A percentile compares a stretch with the other conserved stretches of the same genome.
These are phyloP conservation scores for Plecturocebus donacophilus DNA, from an alignment of 2,113 vertebrate species.

Conservation along the genomic window DNA sequence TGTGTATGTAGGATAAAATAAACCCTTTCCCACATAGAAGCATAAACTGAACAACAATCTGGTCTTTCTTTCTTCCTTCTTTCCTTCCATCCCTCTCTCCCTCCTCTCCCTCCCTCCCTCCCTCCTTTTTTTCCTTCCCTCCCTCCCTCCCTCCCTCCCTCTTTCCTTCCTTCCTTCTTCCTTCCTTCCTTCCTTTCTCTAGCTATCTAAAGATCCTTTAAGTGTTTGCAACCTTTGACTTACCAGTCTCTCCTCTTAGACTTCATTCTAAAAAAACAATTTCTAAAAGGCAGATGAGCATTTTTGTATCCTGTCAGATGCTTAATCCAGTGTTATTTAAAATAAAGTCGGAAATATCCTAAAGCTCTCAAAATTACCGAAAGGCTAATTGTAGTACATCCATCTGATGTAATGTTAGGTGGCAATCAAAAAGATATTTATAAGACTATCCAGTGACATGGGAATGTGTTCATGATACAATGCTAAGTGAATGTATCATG, in stretches of 20 bases:
- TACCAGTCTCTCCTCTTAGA: not conserved
- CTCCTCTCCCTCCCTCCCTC: no score
- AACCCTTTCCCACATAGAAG: not conserved
- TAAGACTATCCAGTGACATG: not conserved
- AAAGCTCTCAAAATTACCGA: not conserved
- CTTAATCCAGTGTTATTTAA: conserved; percentile 33
- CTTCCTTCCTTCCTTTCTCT: no score
- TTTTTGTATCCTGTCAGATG: not conserved
- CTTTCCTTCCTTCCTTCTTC: no score
- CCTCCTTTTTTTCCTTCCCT: no score
- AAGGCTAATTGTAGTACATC: not conserved
- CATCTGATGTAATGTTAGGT: not conserved
- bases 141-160: no score
- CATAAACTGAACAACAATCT: not conserved
- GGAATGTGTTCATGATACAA: not conserved
- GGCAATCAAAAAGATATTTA: not conserved
- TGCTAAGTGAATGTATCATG: not conserved
- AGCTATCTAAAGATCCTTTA: not conserved
- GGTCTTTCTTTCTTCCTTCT: no score
- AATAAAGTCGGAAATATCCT: conserved; percentile 8
- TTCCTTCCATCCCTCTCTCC: no score
- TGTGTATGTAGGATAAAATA: not conserved
- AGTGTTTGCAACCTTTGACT: conserved; percentile 24
- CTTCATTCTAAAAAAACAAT: not conserved
- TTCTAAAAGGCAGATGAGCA: conserved; percentile 3